Percentiles rank a stretch among this genome's conserved stretches.
These are phyloP conservation scores for Neomorphus geoffroyi DNA, from an alignment of 2,797 vertebrate genomes.

Conservation along the genomic window DNA sequence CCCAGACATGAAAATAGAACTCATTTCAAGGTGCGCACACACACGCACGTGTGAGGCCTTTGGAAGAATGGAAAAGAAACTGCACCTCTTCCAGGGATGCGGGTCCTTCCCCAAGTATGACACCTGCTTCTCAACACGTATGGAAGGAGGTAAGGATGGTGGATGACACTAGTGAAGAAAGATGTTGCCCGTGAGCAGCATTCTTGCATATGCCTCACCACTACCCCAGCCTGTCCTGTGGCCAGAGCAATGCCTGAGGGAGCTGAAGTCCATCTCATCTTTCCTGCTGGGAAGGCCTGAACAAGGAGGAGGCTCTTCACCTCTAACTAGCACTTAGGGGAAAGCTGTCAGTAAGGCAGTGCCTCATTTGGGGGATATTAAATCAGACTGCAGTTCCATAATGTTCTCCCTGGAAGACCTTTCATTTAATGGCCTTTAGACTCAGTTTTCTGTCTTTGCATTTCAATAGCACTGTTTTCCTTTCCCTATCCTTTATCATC, in stretches of 20 bases:
- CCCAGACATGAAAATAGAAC: accelerated
- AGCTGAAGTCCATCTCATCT: not conserved
- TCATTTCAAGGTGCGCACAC: no score
- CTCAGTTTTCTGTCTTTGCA: not conserved
- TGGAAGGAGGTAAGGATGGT: not conserved
- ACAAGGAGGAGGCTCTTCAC: not conserved
- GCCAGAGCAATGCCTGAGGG: not conserved
- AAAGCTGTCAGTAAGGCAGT: not conserved
- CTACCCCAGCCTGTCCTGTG: not conserved
- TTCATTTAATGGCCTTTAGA: not conserved
- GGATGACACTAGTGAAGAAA: not conserved
- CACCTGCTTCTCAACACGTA: not conserved
- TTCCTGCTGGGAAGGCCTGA: not conserved
- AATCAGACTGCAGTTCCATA: not conserved
- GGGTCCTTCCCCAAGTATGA: not conserved
- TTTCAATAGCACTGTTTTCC: not conserved
- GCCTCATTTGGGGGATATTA: not conserved
- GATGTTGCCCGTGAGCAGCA: not conserved
- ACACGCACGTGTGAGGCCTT: not conserved
- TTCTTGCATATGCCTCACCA: accelerated
- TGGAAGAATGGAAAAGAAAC: not conserved
- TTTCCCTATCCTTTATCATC: not conserved
- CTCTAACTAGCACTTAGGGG: not conserved
- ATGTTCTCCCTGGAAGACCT: not conserved
- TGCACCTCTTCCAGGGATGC: not conserved